Conservation (phyloP, 2,113 vertebrate genomes). For the Peromyscus californicus region DNA sequence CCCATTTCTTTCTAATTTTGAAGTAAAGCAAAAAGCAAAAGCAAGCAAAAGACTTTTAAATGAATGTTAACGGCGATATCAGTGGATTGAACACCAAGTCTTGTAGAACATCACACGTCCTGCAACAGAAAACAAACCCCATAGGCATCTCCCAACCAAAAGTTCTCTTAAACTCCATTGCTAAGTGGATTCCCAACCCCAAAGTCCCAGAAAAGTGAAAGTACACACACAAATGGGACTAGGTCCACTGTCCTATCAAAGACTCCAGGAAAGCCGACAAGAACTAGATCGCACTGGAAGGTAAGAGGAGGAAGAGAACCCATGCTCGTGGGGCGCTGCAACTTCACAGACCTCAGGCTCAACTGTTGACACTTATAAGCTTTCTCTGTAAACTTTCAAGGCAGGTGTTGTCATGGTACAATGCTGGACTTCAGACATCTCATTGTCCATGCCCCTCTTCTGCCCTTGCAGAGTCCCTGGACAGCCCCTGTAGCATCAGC, state of each 20-base stretch:
- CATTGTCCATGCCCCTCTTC: constrained; percentile 89
- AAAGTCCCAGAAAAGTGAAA: constrained; percentile 88
- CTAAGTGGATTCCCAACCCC: constrained; percentile 87
- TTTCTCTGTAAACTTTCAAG: constrained; percentile 95
- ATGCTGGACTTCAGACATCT: constrained; percentile 88
- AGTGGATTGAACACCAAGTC: constrained; percentile 84
- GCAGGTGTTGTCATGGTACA: constrained; percentile 96
- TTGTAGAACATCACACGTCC: constrained; percentile 93
- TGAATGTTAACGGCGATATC: neutral
- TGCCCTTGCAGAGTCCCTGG: constrained; percentile 81
- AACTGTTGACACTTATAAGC: constrained; percentile 95
- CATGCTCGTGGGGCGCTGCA: constrained; percentile 92
- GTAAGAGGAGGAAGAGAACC: constrained; percentile 95
- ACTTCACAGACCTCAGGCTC: constrained; percentile 89
- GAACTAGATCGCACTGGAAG: constrained; percentile 95
- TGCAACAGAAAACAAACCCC: constrained; percentile 93
- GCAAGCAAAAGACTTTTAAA: neutral
- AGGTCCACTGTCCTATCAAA: constrained; percentile 89
- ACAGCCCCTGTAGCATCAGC: constrained; percentile 92
- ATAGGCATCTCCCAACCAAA: constrained; percentile 93
- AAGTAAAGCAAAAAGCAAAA: neutral
- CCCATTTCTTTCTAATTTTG: neutral
- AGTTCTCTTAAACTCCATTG: constrained; percentile 84
- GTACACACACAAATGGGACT: constrained; percentile 87
- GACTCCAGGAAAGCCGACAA: constrained; percentile 90